Evolutionary conservation across 35 echinoderm and acorn worm genomes (phyloP).

Genomic region (Patiria miniata): DNA sequence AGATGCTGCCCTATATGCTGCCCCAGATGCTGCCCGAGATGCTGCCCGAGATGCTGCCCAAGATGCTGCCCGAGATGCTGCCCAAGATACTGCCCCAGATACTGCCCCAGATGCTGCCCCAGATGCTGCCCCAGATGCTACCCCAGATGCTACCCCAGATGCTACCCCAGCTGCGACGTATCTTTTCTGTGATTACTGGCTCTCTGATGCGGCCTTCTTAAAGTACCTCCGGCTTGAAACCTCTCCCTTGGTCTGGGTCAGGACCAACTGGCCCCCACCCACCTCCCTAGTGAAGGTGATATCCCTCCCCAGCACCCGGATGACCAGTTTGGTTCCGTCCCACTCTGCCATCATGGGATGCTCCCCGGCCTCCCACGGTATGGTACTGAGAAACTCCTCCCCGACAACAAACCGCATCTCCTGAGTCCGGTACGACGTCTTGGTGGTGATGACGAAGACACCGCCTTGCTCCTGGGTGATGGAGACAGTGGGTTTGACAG

Average conservation of each 20-base stretch:
- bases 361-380: slow-evolving; percentile 62
- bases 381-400: slow-evolving; percentile 32
- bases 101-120: no score
- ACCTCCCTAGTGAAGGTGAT: slow-evolving; percentile 50
- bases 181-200: no score
- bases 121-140: no score
- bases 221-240: slow-evolving; percentile 54
- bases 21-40: no score
- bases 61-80: no score
- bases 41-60: no score
- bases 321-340: slow-evolving; percentile 49
- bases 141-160: no score
- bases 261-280: slow-evolving; percentile 46
- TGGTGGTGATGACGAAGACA: slow-evolving; percentile 49
- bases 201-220: slow-evolving; percentile 18
- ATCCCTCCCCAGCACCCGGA: slow-evolving; percentile 34
- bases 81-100: no score
- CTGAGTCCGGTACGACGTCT: slow-evolving; percentile 43
- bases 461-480: slow-evolving; percentile 47
- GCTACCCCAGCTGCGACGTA: no score
- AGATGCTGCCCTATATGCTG: no score
- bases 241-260: slow-evolving; percentile 32
- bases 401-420: slow-evolving; percentile 39
- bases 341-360: slow-evolving; percentile 46
- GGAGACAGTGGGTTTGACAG: slow-evolving; percentile 48